phyloP scores from a whole-genome alignment of 1,140 invertebrate species.

The Asobara japonica region DNA sequence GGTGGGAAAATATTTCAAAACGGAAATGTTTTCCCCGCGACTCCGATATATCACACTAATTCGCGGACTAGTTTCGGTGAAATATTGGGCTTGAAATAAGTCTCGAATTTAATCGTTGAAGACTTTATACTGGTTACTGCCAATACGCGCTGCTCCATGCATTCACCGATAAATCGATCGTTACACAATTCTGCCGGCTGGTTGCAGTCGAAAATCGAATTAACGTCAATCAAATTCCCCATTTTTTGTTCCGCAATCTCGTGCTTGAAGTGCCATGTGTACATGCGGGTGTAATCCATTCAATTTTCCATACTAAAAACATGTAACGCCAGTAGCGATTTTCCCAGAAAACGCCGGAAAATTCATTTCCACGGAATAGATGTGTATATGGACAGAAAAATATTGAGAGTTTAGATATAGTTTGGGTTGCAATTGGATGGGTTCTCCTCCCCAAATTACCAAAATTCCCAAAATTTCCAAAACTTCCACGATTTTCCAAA shows the following conservation, averaged over 20 bases:
- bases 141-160: background rate
- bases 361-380: no score
- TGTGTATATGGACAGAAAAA: no score
- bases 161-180: slow-evolving; percentile 21
- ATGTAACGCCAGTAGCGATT: background rate
- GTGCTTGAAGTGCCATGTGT: slow-evolving; percentile 1
- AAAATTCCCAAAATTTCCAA: no score
- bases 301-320: background rate
- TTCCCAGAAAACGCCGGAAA: background rate
- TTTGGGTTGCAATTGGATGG: no score
- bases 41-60: no score
- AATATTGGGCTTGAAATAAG: no score
- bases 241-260: slow-evolving; percentile 23
- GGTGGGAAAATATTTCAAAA: no score
- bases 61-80: no score
- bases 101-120: background rate
- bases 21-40: no score
- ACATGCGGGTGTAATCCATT: slow-evolving; percentile 15
- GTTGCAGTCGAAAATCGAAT: slow-evolving; percentile 32
- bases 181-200: background rate
- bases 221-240: slow-evolving; percentile 23
- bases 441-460: no score
- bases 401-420: no score
- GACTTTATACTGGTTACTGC: background rate
- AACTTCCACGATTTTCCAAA: no score